Evolutionary conservation across 2,797 vertebrate genomes (phyloP).

Genomic region (Paramormyrops hopkinsi): DNA sequence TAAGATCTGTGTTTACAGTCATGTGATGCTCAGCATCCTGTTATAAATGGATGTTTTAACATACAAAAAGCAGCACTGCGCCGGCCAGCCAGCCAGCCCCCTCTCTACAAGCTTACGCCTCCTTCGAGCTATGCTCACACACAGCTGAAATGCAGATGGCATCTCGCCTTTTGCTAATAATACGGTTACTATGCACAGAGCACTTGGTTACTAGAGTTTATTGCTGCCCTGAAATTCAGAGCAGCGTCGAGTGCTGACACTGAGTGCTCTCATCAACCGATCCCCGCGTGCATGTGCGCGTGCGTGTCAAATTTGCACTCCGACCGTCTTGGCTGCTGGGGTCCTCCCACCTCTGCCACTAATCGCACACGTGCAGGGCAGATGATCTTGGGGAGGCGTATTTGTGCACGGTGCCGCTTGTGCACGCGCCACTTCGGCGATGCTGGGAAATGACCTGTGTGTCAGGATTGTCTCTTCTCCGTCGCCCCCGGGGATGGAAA

Average conservation of each 20-base stretch:
- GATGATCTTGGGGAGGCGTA: background rate
- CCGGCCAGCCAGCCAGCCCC: background rate
- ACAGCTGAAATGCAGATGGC: background rate
- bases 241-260: background rate
- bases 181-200: conserved; percentile 10
- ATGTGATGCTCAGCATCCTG: background rate
- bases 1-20: background rate
- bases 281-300: background rate
- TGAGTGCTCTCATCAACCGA: background rate
- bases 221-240: background rate
- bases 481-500: background rate
- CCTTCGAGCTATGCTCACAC: background rate
- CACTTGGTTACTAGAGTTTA: conserved; percentile 14
- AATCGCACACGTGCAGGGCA: background rate
- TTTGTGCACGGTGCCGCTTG: background rate
- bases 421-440: background rate
- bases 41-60: conserved; percentile 1
- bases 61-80: background rate
- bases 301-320: background rate
- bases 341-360: background rate
- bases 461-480: background rate
- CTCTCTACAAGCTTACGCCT: background rate
- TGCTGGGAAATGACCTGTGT: background rate
- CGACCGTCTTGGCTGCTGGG: background rate
- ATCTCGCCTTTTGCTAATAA: conserved; percentile 16